Conservation (phyloP, 2,888 invertebrate species). For the Phyllotreta striolata region DNA sequence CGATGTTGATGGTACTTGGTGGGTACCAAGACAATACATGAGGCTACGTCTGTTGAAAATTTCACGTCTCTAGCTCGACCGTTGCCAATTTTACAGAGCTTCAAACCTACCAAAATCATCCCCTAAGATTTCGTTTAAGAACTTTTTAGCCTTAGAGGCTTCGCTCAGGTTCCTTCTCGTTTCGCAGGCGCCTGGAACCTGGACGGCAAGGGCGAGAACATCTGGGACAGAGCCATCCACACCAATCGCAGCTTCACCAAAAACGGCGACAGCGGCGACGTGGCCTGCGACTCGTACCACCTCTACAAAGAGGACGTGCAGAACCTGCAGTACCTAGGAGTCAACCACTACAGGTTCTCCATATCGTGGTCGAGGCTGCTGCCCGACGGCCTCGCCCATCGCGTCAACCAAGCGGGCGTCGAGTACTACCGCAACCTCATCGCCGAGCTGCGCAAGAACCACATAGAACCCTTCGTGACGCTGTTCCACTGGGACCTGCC, state of each 20-base stretch:
- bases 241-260: slow-evolving; percentile 61
- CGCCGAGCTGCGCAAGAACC: slow-evolving; percentile 4
- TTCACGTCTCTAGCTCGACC: too few relatives aligned
- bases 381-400: slow-evolving; percentile 60
- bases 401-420: slow-evolving; percentile 39
- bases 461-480: slow-evolving; percentile 30
- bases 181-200: slow-evolving; percentile 43
- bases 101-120: too few relatives aligned
- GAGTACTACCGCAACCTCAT: slow-evolving; percentile 39
- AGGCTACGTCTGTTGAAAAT: slow-evolving; percentile 60
- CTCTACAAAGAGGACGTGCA: slow-evolving; percentile 68
- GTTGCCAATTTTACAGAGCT: too few relatives aligned
- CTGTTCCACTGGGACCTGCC: slow-evolving; percentile 28
- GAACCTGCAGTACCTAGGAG: slow-evolving; percentile 66
- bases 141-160: background rate
- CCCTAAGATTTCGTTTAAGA: background rate
- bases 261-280: slow-evolving; percentile 67
- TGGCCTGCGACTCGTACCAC: slow-evolving; percentile 74
- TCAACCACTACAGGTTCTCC: slow-evolving; percentile 53
- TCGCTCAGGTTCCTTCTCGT: background rate
- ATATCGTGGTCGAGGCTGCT: slow-evolving; percentile 55
- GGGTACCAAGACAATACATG: too few relatives aligned
- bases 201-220: slow-evolving; percentile 67
- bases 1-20: too few relatives aligned
- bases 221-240: slow-evolving; percentile 74